A percentile compares a stretch with the other conserved stretches of the same genome.
phyloP scores from a whole-genome alignment of 2,797 vertebrate genomes.

The Echeneis naucrates region DNA sequence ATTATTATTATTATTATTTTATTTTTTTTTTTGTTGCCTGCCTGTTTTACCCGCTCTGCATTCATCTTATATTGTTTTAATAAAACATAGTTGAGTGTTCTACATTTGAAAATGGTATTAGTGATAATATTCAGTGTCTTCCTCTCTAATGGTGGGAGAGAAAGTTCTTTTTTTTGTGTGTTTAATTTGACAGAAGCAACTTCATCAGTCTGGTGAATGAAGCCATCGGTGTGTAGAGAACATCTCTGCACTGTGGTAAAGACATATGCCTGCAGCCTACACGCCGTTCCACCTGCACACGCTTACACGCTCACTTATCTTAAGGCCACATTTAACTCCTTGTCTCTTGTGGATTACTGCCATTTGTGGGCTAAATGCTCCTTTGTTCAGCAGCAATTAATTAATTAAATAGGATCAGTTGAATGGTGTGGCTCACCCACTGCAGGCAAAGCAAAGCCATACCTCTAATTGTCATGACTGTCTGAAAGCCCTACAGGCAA shows the following conservation, averaged over 20 bases:
- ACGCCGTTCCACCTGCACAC: background rate
- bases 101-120: background rate
- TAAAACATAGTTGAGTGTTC: background rate
- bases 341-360: slow-evolving; percentile 47
- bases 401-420: slow-evolving; percentile 57
- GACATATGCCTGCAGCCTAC: slow-evolving; percentile 14
- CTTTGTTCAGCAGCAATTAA: slow-evolving; percentile 60
- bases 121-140: background rate
- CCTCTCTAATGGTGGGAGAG: background rate
- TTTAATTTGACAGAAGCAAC: slow-evolving; percentile 32
- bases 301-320: slow-evolving; percentile 6
- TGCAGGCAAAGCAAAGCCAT: slow-evolving; percentile 31
- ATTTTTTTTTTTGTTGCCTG: background rate
- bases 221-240: slow-evolving; percentile 38
- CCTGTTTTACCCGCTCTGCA: background rate
- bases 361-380: slow-evolving; percentile 56
- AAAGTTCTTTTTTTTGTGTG: background rate
- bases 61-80: background rate
- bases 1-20: no score
- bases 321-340: slow-evolving; percentile 24
- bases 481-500: slow-evolving; percentile 23
- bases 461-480: slow-evolving; percentile 27
- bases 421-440: slow-evolving; percentile 23
- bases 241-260: background rate
- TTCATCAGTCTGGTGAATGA: slow-evolving; percentile 33